phyloP scores from a whole-genome alignment of 2,113 vertebrate genomes.

The Phycodurus eques region DNA sequence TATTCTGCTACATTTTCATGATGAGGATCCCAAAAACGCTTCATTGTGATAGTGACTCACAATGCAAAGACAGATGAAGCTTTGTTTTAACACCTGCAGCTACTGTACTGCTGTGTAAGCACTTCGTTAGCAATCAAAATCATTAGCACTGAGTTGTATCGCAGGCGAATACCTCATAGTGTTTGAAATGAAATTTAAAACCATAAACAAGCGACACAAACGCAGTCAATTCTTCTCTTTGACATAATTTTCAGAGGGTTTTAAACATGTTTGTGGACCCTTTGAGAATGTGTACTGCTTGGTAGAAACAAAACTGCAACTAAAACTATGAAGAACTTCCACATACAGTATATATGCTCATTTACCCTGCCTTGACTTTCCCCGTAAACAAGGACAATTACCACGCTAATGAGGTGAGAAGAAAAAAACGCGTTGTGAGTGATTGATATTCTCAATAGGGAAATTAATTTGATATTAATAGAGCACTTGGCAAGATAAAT shows the following conservation, averaged over 20 bases:
- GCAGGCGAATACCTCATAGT: too few species aligned
- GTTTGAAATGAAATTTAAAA: too few species aligned
- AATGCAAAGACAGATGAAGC: too few species aligned
- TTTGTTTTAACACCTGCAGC: too few species aligned
- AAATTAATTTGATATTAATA: constrained; percentile 79
- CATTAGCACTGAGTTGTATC: too few species aligned
- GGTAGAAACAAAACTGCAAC: background rate
- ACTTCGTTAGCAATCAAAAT: too few species aligned
- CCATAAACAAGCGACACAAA: too few species aligned
- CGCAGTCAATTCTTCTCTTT: background rate
- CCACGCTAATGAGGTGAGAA: constrained; percentile 71
- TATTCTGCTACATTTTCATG: too few species aligned
- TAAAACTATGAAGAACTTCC: constrained; percentile 1
- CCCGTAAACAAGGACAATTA: constrained; percentile 79
- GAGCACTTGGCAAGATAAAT: constrained; percentile 78
- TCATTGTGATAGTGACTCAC: too few species aligned
- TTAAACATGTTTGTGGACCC: background rate
- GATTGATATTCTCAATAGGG: constrained; percentile 73
- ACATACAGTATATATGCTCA: constrained; percentile 8
- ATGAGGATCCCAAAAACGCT: too few species aligned
- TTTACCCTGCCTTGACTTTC: constrained; percentile 63
- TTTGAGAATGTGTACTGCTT: background rate
- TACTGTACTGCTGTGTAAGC: too few species aligned
- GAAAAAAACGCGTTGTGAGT: constrained; percentile 56
- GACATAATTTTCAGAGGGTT: background rate